Evolutionary conservation across 2,888 invertebrate genomes (phyloP).

Genomic region (Chloromyia formosa): DNA sequence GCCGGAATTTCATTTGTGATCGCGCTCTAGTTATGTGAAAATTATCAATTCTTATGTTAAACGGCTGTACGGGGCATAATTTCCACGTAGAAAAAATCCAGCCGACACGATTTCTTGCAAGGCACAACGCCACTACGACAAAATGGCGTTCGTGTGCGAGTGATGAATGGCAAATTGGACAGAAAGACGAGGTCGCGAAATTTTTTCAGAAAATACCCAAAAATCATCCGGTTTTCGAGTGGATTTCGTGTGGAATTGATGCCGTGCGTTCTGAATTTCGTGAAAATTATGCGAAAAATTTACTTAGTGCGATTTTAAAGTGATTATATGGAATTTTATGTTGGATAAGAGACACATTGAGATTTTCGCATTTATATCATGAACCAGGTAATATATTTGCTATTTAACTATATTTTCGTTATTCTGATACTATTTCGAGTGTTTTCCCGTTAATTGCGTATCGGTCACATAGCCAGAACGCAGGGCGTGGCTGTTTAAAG

Average conservation of each 20-base stretch:
- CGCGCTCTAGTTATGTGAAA: slow-evolving; percentile 24
- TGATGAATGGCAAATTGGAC: slow-evolving; percentile 32
- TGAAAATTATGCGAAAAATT: slow-evolving; percentile 16
- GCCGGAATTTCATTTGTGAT: slow-evolving; percentile 30
- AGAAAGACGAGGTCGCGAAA: slow-evolving; percentile 14
- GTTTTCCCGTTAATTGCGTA: slow-evolving; percentile 34
- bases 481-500: slow-evolving; percentile 47
- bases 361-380: slow-evolving; percentile 57
- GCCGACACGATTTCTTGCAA: slow-evolving; percentile 27
- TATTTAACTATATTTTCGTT: slow-evolving; percentile 54
- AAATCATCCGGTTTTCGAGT: neutral
- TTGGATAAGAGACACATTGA: slow-evolving; percentile 24
- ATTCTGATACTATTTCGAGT: slow-evolving; percentile 15
- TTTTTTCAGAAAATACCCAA: slow-evolving; percentile 3
- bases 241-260: slow-evolving; percentile 2
- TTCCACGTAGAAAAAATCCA: slow-evolving; percentile 31
- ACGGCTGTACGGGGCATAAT: slow-evolving; percentile 9
- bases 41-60: slow-evolving; percentile 6
- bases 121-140: slow-evolving; percentile 42
- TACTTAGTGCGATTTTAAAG: neutral
- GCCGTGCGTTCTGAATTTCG: neutral
- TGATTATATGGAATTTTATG: slow-evolving; percentile 26
- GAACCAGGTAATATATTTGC: slow-evolving; percentile 62
- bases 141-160: slow-evolving; percentile 41
- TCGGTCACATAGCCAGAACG: neutral